phyloP scores from a whole-genome alignment of 1,140 invertebrate species.

The Littorina saxatilis region DNA sequence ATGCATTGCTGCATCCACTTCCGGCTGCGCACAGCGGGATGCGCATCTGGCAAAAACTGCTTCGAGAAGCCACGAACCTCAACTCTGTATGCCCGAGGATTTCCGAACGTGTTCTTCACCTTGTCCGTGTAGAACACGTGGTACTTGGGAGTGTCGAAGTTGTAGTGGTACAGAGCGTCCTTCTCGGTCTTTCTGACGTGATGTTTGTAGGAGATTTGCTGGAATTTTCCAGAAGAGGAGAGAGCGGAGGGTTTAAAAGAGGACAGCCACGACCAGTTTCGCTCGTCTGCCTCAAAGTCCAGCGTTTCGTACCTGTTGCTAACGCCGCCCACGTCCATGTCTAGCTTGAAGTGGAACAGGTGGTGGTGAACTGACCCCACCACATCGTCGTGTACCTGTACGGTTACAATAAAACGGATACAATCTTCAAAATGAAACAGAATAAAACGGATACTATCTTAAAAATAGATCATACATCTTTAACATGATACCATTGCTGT shows the following conservation, averaged over 20 bases:
- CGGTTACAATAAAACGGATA: too few species aligned
- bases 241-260: neutral
- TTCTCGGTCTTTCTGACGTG: constrained; percentile 51
- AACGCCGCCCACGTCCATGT: constrained; percentile 59
- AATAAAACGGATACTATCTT: too few species aligned
- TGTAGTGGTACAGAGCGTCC: constrained; percentile 56
- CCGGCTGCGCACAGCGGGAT: constrained; percentile 37
- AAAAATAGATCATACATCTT: too few species aligned
- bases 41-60: constrained; percentile 47
- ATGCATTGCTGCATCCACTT: constrained; percentile 53
- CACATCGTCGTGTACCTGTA: constrained; percentile 47
- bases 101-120: constrained; percentile 47
- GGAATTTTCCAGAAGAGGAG: neutral
- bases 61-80: constrained; percentile 42
- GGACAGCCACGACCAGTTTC: constrained; percentile 36
- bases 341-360: constrained; percentile 64
- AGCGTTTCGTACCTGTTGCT: constrained; percentile 61
- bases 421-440: too few species aligned
- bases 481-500: too few species aligned
- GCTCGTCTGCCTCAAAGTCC: constrained; percentile 46
- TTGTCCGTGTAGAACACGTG: constrained; percentile 62
- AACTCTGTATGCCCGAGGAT: constrained; percentile 54
- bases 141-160: constrained; percentile 62
- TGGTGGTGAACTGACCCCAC: constrained; percentile 66
- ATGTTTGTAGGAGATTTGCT: constrained; percentile 46